phyloP scores from a whole-genome alignment of 2,888 invertebrate genomes.

The Caenorhabditis wallacei region DNA sequence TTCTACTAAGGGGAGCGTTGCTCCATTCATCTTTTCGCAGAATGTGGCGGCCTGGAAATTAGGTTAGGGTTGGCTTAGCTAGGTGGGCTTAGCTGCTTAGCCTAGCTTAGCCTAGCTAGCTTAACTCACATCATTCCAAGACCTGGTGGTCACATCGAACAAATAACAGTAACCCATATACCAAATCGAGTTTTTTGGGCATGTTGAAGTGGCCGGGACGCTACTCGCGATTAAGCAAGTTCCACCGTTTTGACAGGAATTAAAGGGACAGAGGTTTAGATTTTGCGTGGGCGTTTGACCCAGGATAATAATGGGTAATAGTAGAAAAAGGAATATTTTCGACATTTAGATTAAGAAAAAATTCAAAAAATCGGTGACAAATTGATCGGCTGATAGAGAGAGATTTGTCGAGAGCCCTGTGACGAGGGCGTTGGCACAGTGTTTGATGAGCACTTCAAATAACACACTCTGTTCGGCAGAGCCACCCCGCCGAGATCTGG shows the following conservation, averaged over 20 bases:
- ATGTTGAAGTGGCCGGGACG: slow-evolving; percentile 40
- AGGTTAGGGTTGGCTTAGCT: no score
- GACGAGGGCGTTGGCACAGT: slow-evolving; percentile 56
- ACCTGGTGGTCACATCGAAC: slow-evolving; percentile 37
- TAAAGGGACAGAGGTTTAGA: slow-evolving; percentile 42
- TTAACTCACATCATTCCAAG: slow-evolving; percentile 57
- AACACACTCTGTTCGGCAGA: slow-evolving; percentile 20
- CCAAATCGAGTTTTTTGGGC: slow-evolving; percentile 43
- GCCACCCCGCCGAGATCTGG: background rate
- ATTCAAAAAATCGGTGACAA: background rate
- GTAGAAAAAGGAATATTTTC: slow-evolving; percentile 4
- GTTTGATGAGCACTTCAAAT: slow-evolving; percentile 59
- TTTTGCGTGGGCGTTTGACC: background rate
- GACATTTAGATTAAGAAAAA: slow-evolving; percentile 4
- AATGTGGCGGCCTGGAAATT: slow-evolving; percentile 48
- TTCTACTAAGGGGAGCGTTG: slow-evolving; percentile 45
- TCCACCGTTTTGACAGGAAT: slow-evolving; percentile 61
- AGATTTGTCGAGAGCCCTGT: slow-evolving; percentile 16
- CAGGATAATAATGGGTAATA: background rate
- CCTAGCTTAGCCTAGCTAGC: no score
- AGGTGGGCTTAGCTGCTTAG: no score
- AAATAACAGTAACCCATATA: slow-evolving; percentile 61
- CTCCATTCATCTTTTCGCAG: slow-evolving; percentile 54
- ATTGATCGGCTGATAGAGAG: background rate
- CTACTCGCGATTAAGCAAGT: slow-evolving; percentile 55